These are phyloP conservation scores for Aplodontia rufa DNA, from an alignment of 2,113 vertebrate species.

Conservation along the genomic window DNA sequence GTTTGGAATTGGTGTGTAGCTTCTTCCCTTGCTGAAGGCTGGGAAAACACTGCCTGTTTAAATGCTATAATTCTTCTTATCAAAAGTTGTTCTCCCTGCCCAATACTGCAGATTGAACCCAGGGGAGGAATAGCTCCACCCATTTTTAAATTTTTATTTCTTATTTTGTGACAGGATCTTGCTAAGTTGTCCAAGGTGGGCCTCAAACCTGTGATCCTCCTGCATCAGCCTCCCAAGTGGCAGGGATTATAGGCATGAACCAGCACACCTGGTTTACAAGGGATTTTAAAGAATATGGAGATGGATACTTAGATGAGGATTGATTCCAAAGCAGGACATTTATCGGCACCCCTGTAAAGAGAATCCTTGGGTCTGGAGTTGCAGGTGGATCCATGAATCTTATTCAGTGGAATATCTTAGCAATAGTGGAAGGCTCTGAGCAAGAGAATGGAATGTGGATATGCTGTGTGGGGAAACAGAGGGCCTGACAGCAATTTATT, in stretches of 20 bases:
- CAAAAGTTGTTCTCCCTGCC: too few species aligned
- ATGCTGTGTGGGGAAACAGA: neutral
- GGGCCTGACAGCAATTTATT: neutral
- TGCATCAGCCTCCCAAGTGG: too few species aligned
- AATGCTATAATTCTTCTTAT: neutral
- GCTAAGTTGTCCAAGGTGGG: too few species aligned
- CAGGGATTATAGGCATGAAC: too few species aligned
- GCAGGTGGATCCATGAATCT: neutral
- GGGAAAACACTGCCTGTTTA: neutral
- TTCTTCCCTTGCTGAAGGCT: neutral
- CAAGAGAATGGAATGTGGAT: neutral
- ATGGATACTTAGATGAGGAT: neutral
- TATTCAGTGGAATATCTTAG: neutral
- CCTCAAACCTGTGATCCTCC: too few species aligned
- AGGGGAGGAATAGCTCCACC: too few species aligned
- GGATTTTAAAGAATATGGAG: neutral
- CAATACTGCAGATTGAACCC: too few species aligned
- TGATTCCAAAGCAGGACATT: neutral
- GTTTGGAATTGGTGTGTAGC: neutral
- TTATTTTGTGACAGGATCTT: too few species aligned
- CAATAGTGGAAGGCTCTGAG: neutral
- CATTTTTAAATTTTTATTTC: too few species aligned
- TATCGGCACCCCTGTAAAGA: neutral
- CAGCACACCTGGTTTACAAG: neutral
- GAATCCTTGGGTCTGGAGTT: neutral